Base-by-base conservation (phyloP, 2,888 invertebrate genomes). In the Sphecodes monilicornis region DNA sequence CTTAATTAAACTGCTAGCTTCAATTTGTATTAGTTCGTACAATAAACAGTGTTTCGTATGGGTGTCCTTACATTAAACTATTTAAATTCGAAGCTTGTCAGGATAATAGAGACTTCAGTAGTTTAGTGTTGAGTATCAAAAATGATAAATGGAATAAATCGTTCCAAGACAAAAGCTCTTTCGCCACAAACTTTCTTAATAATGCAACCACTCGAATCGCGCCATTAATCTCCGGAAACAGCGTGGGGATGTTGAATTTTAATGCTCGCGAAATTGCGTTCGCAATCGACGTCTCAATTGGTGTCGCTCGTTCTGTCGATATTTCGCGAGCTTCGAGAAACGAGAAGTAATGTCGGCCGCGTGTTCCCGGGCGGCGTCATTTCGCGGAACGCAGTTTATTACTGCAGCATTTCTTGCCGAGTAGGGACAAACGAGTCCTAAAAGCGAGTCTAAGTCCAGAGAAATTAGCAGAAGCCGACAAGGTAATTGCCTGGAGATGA, bases 401-500 rank as follows among this genome's bases (percentile, higher is more conserved):
- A 76, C 57, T 16, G 78, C 71, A 76, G 29, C 29, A 72, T 77
- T 71, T 54, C 54, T 77, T 54, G 71, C 50, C 76, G 80, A 18
- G 64, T 0, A 2, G 50, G 50, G n/a, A 6, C 50, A 3, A 11
- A 50, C 74, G 71, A 76, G 68, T 83, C 83, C 76, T 84, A 80
- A 79, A 88, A 77, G 84, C 78, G 74, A 76, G 54, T 78, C 83
- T 87, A 82, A 82, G 83, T 82, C 70, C 36, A 68, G 60, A 71
- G 87, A 87, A 86, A 90, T 87, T 84, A 81, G 78, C 81, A 60
- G 86, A 84, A 84, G 79, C 85, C 69, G 78, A 64, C 60, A 68
- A 69, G 82, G 86, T 78, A 91, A 91, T 91, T 90, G 85, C 82
- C 54, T 54, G 11, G 82, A 76, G 87, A 72, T 54, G 84, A 29